phyloP scores from a whole-genome alignment of 2,113 vertebrate species.

The Lontra canadensis region DNA sequence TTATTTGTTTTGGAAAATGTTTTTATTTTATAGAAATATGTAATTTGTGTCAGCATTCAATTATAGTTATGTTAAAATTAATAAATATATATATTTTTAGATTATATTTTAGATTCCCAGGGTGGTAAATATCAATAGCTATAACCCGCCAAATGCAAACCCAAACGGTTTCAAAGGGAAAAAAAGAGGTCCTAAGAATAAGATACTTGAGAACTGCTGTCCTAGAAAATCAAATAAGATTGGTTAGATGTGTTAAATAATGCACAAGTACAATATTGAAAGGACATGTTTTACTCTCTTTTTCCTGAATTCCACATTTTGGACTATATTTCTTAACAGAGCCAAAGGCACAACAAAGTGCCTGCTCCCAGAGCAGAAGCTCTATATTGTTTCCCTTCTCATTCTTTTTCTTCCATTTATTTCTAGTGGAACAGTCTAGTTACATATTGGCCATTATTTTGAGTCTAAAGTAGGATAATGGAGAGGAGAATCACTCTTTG shows the following conservation, averaged over 20 bases:
- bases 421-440: neutral
- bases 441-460: neutral
- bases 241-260: neutral
- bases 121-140: neutral
- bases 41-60: neutral
- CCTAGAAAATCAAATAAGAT: neutral
- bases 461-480: neutral
- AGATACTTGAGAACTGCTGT: neutral
- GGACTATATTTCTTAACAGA: neutral
- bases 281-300: neutral
- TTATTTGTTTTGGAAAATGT: constrained; percentile 1
- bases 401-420: neutral
- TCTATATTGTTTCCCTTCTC: neutral
- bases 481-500: neutral
- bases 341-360: neutral
- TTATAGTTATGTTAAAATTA: neutral
- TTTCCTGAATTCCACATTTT: neutral
- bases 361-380: neutral
- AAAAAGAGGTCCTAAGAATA: neutral
- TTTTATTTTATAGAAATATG: neutral
- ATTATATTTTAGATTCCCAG: neutral
- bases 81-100: neutral
- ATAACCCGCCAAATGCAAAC: neutral
- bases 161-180: neutral
- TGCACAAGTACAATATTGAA: neutral